phyloP scores from a whole-genome alignment of 2,888 invertebrate genomes.

The Laothoe populi region DNA sequence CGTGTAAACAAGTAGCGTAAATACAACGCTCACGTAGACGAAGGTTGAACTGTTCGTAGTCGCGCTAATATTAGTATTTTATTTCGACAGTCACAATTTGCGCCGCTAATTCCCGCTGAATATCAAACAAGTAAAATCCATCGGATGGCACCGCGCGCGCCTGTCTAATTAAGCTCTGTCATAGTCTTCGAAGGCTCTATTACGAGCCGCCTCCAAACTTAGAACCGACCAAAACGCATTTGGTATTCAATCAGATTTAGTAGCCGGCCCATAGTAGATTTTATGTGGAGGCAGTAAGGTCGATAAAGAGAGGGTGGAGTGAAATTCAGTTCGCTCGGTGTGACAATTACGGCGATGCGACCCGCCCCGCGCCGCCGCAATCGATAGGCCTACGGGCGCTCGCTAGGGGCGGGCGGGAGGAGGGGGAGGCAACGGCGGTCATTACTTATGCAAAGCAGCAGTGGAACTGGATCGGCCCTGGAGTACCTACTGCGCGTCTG shows the following conservation, averaged over 20 bases:
- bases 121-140: constrained; percentile 82
- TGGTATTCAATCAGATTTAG: constrained; percentile 70
- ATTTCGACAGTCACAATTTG: constrained; percentile 56
- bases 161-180: constrained; percentile 85
- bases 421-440: constrained; percentile 56
- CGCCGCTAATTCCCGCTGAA: constrained; percentile 62
- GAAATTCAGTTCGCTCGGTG: constrained; percentile 77
- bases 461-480: constrained; percentile 40
- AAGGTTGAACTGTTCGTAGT: constrained; percentile 43
- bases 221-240: constrained; percentile 80
- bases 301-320: constrained; percentile 69
- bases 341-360: constrained; percentile 84
- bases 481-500: background rate
- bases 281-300: constrained; percentile 74
- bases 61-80: constrained; percentile 58
- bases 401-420: constrained; percentile 71
- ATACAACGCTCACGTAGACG: constrained; percentile 45
- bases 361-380: constrained; percentile 87
- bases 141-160: constrained; percentile 79
- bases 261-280: constrained; percentile 59
- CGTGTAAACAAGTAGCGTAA: constrained; percentile 50
- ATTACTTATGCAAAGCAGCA: constrained; percentile 84
- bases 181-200: constrained; percentile 84
- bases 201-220: constrained; percentile 82
- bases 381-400: constrained; percentile 88